Conservation (phyloP, 1,140 invertebrate species). For the Streblospio benedicti region DNA sequence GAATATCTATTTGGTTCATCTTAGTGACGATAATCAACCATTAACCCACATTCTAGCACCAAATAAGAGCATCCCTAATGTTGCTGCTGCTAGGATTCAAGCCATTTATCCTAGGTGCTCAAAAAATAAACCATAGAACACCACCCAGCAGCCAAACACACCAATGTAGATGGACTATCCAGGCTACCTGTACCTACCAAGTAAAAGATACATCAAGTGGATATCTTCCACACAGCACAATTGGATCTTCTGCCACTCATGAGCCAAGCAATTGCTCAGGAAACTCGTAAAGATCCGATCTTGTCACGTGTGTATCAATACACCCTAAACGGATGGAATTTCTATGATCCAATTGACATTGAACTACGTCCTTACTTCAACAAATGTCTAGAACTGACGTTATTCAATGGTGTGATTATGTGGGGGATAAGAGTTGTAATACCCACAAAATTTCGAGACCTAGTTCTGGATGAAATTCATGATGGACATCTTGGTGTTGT, state of each 20-base stretch:
- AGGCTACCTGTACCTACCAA: too few species aligned
- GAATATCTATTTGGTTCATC: conserved; percentile 45
- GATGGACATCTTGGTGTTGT: conserved; percentile 1
- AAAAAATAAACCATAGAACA: too few species aligned
- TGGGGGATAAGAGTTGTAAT: conserved; percentile 6
- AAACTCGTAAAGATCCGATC: too few species aligned
- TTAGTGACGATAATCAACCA: conserved; percentile 47
- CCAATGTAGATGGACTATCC: conserved; percentile 3
- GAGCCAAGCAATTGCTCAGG: too few species aligned
- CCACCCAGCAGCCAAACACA: not conserved
- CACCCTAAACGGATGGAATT: too few species aligned
- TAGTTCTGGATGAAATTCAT: not conserved
- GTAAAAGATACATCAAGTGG: too few species aligned
- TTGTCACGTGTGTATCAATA: too few species aligned
- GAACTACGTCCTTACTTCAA: not conserved
- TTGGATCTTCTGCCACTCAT: too few species aligned
- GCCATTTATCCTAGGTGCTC: conserved; percentile 18
- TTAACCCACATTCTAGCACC: conserved; percentile 36
- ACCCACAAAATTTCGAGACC: not conserved
- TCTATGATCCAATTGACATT: too few species aligned
- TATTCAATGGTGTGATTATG: not conserved
- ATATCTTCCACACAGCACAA: too few species aligned
- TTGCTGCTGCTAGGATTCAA: conserved; percentile 33
- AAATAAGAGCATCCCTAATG: conserved; percentile 31
- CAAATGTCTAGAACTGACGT: conserved; percentile 1